Percentiles rank a stretch among this genome's conserved stretches.
Evolutionary conservation across 2,113 vertebrate species (phyloP).

Genomic region (Alligator mississippiensis): DNA sequence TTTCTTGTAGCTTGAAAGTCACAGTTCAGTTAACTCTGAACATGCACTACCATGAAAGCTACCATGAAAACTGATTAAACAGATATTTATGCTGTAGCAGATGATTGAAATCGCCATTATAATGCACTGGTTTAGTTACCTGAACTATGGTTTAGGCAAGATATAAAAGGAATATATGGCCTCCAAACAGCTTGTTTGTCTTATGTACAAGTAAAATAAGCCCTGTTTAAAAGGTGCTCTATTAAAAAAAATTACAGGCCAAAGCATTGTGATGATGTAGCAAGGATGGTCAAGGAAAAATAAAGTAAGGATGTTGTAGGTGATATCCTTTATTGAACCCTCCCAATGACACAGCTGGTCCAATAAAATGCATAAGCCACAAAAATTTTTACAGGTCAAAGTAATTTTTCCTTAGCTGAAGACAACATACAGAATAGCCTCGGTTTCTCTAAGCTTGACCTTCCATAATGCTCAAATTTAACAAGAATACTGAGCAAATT

Average conservation of each 20-base stretch:
- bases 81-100: background rate
- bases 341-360: too few relatives aligned
- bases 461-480: background rate
- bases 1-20: background rate
- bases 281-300: too few relatives aligned
- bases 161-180: background rate
- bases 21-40: background rate
- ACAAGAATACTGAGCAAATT: background rate
- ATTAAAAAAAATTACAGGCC: background rate
- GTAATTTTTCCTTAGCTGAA: too few relatives aligned
- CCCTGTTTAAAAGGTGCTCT: background rate
- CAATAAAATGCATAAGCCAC: too few relatives aligned
- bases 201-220: background rate
- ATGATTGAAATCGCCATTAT: background rate
- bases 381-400: background rate
- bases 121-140: background rate
- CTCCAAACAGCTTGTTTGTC: background rate
- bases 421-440: fast-evolving
- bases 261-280: too few relatives aligned
- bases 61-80: background rate
- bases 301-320: too few relatives aligned
- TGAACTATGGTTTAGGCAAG: background rate
- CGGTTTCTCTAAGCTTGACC: background rate
- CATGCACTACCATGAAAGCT: background rate
- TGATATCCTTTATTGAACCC: too few relatives aligned